Evolutionary conservation across 1,140 invertebrate genomes (phyloP).

Genomic region (Drosophila setifemur): DNA sequence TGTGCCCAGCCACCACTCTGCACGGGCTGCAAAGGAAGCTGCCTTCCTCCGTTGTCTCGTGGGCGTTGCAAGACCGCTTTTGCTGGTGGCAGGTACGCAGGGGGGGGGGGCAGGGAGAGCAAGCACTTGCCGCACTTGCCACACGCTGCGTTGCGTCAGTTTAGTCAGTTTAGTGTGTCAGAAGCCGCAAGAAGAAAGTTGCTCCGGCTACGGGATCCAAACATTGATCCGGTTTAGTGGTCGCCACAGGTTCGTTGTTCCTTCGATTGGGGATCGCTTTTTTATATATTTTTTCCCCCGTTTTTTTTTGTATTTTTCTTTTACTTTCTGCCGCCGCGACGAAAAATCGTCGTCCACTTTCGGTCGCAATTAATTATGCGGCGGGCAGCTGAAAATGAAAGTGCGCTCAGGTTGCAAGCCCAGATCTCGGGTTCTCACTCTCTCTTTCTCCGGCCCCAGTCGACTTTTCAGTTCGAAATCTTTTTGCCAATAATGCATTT

Average conservation of each 20-base stretch:
- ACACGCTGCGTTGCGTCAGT: constrained; percentile 71
- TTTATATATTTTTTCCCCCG: constrained; percentile 46
- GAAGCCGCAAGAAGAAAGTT: constrained; percentile 76
- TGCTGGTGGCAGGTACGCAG: neutral
- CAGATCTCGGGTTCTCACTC: constrained; percentile 36
- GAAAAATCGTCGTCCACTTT: constrained; percentile 75
- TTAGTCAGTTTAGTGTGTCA: constrained; percentile 80
- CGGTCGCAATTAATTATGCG: constrained; percentile 80
- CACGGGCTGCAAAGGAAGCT: constrained; percentile 49
- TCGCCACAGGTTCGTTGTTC: constrained; percentile 68
- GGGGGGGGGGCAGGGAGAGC: constrained; percentile 8
- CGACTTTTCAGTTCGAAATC: neutral
- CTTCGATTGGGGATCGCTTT: constrained; percentile 53
- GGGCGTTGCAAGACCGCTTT: constrained; percentile 38
- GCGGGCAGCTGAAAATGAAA: constrained; percentile 72
- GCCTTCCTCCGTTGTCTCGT: constrained; percentile 28
- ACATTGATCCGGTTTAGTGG: constrained; percentile 69
- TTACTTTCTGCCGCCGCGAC: constrained; percentile 68
- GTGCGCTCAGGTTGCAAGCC: constrained; percentile 48
- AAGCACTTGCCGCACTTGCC: constrained; percentile 67
- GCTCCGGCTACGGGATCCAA: constrained; percentile 23
- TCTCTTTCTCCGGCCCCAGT: constrained; percentile 22
- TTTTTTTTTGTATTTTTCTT: neutral
- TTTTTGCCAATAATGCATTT: neutral
- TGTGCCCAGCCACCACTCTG: constrained; percentile 55